Evolutionary conservation across 2,888 invertebrate genomes (phyloP), one percentile per base, ranked within the genome.

Genomic region (Shargacucullia verbasci): DNA sequence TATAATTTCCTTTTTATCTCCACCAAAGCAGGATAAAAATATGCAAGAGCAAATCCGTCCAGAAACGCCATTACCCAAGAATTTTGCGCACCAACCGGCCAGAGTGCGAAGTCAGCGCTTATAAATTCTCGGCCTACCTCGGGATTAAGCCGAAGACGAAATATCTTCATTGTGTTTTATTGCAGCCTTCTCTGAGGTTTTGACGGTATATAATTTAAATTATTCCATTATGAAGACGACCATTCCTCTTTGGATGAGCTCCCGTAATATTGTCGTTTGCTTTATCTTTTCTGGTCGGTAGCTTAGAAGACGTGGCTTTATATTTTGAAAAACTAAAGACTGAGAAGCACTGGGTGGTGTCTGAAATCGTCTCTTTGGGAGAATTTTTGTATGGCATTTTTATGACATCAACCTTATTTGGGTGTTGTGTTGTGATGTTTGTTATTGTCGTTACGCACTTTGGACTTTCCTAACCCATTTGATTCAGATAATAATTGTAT

Each of bases 141-240:
- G 66, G 84, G 87, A 87, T 89, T 87, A 71, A 87, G 85, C 78
- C 70, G 71, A 80, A 83, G 76, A 82, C 84, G 81, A 83, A 80
- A 76, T 83, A 82, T 82, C 83, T 79, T 79, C 79, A 79, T 81
- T 83, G 82, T 85, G 83, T 85, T 88, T 89, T 89, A 89, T 88
- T 88, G 82, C 84, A 79, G 82, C 75, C 72, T 80, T 73, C 82
- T 73, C 73, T 70, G 78, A 78, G 82, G 77, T 83, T 83, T 78
- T 73, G 74, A 76, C 82, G 88, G 85, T 81, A 86, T 86, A 85
- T 85, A 85, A 86, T 86, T 88, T 83, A 87, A 88, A 87, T 88
- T 87, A 88, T 87, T 87, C 82, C 83, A 87, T 87, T 85, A 86
- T 79, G 79, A 76, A 79, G 80, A 79, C 76, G 66, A 70, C 79